Evolutionary conservation across 1,140 invertebrate genomes (phyloP).

Genomic region (Aricia agestis): DNA sequence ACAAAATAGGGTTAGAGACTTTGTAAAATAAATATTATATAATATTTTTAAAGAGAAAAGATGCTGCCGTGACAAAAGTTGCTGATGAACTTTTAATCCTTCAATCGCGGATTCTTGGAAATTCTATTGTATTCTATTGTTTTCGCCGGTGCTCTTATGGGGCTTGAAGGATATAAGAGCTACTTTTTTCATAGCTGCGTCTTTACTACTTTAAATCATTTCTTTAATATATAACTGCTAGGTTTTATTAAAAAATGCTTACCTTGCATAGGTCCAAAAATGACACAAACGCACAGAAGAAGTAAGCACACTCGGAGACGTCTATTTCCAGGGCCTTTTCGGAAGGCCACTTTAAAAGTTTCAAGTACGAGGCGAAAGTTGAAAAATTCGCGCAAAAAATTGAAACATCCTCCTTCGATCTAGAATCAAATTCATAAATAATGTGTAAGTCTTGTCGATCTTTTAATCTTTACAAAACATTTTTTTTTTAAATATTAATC

Average conservation of each 20-base stretch:
- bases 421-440: conserved; percentile 26
- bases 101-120: no score
- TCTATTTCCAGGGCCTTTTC: conserved; percentile 81
- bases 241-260: conserved; percentile 38
- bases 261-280: conserved; percentile 88
- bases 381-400: conserved; percentile 81
- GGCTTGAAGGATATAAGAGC: no score
- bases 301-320: conserved; percentile 82
- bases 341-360: conserved; percentile 85
- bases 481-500: neutral
- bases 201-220: no score
- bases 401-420: conserved; percentile 31
- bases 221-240: neutral
- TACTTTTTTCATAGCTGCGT: no score
- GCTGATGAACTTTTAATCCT: no score
- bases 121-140: no score
- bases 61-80: no score
- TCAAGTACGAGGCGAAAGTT: conserved; percentile 82
- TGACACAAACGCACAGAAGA: conserved; percentile 86
- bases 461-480: neutral
- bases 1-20: no score
- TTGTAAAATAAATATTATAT: no score
- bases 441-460: neutral
- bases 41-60: no score
- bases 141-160: no score